phyloP scores from a whole-genome alignment of 2,113 vertebrate genomes.

The Rhabdornis inornatus region DNA sequence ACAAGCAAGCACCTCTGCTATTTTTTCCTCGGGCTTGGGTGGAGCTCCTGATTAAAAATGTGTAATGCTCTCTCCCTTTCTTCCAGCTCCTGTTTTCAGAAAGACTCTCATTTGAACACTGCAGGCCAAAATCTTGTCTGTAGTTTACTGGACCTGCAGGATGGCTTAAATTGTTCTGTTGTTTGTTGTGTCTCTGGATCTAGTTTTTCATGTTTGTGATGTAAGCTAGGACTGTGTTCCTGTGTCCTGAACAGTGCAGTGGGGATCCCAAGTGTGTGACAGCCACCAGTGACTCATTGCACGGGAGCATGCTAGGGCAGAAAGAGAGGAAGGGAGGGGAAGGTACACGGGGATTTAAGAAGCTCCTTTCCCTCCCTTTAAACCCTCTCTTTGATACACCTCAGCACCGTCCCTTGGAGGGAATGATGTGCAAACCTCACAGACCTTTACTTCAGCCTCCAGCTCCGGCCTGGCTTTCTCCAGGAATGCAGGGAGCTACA shows the following conservation, averaged over 20 bases:
- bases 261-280: slow-evolving; percentile 29
- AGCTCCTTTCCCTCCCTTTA: slow-evolving; percentile 3
- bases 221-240: neutral
- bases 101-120: neutral
- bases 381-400: slow-evolving; percentile 33
- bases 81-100: neutral
- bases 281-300: neutral
- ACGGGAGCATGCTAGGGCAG: neutral
- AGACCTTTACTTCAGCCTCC: neutral
- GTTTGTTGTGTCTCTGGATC: neutral
- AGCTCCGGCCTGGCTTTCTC: neutral
- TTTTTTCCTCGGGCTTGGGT: slow-evolving; percentile 49
- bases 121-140: neutral
- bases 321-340: slow-evolving; percentile 37
- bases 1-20: slow-evolving; percentile 7
- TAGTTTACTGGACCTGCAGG: neutral
- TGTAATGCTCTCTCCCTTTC: neutral
- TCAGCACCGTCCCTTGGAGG: neutral
- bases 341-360: neutral
- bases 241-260: neutral
- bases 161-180: neutral
- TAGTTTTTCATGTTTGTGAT: neutral
- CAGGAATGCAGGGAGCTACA: slow-evolving; percentile 10
- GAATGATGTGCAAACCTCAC: neutral
- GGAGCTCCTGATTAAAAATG: slow-evolving; percentile 20